phyloP scores from a whole-genome alignment of 2,888 invertebrate species.

The Disparrhopalites patrizii region DNA sequence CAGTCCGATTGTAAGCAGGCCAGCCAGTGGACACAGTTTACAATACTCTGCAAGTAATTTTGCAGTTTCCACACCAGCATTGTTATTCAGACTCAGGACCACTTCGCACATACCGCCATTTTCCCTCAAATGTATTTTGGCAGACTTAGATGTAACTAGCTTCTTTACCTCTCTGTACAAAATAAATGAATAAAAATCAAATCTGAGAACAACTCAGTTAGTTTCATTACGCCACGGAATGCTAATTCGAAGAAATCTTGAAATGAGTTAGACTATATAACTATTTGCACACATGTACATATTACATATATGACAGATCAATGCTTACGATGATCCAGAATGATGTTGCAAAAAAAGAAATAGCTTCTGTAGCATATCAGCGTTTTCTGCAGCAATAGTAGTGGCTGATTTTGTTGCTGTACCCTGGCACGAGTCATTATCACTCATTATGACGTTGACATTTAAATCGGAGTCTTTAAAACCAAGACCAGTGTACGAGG shows the following conservation, averaged over 20 bases:
- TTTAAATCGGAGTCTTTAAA: conserved; percentile 53
- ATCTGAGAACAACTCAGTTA: too few species aligned
- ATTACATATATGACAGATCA: neutral
- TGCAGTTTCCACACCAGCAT: conserved; percentile 48
- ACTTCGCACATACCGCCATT: conserved; percentile 48
- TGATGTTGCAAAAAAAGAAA: conserved; percentile 24
- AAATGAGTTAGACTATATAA: too few species aligned
- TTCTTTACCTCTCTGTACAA: conserved; percentile 50
- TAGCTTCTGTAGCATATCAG: conserved; percentile 23
- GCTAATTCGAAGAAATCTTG: too few species aligned
- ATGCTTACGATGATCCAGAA: conserved; percentile 15
- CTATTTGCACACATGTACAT: too few species aligned
- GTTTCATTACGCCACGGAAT: too few species aligned
- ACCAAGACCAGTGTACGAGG: conserved; percentile 53
- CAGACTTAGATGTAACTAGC: conserved; percentile 52
- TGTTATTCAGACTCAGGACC: conserved; percentile 51
- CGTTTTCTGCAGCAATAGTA: conserved; percentile 18
- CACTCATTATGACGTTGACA: conserved; percentile 47
- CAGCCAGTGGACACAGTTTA: conserved; percentile 50
- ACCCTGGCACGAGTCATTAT: neutral
- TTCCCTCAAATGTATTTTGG: conserved; percentile 51
- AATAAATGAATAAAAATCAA: too few species aligned
- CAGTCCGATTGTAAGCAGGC: conserved; percentile 49
- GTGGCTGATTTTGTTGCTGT: neutral
- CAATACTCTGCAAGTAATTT: conserved; percentile 49